Base-by-base conservation (phyloP, 2,797 vertebrate genomes). In the Lepilemur septentrionalis region DNA sequence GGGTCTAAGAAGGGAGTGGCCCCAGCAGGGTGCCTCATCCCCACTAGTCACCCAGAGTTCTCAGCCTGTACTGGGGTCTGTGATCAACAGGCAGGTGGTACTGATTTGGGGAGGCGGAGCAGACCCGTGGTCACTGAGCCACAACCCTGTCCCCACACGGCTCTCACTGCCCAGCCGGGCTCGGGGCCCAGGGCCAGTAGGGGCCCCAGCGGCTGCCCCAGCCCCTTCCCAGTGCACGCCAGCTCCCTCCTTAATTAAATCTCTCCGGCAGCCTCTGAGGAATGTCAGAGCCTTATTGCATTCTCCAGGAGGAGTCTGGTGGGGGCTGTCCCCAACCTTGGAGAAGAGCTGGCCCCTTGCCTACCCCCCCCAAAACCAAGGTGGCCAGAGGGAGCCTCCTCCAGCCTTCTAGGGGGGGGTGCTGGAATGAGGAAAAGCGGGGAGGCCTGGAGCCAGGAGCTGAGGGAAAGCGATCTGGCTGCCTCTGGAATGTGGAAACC, bases 231-330 rank as follows among this genome's bases (percentile, higher is more conserved):
- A 0, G 1, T 76, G 18, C 13, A 88, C 89, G 97, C 98, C 95
- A 97, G 96, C 94, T 96, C 96, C 97, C 97, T 93, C 95, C 97
- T 98, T 99, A 99, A 99, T 99, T 99, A 99, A 99, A 99, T 99
- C 99, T 99, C 99, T 98, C 98, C 98, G 99, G 99, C 99, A 99
- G 99, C 98, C 89, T 98, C 94, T 92, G 97, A 99, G 99, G 99
- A 99, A 99, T 99, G 99, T 99, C 99, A 98, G 22, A 96, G 97
- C 96, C 97, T 98, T 98, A 98, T 97, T 98, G 97, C 98, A 96
- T 98, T 98, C 97, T 98, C 94, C 28, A 48, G 67, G 73, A 94
- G 61, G 41, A 72, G 90, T 61, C 65, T 4, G 46, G 41, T 52
- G 25, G 32, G 93, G 85, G 73, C 88, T 84, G 89, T 94, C 96